A percentile compares a stretch with the other conserved stretches of the same genome.
phyloP scores from a whole-genome alignment of 2,113 vertebrate species.

The Capreolus pygargus region DNA sequence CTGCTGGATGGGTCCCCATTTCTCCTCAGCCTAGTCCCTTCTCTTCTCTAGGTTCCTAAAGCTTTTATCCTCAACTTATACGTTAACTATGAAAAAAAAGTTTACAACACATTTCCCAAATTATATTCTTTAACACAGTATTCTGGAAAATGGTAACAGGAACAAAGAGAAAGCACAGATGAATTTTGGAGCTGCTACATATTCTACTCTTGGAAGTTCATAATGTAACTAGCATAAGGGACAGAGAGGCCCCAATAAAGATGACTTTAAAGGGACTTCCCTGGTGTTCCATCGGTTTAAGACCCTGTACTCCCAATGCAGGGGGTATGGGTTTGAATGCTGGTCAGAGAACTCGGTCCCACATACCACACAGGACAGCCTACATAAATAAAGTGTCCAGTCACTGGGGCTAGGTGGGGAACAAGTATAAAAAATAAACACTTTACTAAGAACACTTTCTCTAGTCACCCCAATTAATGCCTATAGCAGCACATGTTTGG shows the following conservation, averaged over 20 bases:
- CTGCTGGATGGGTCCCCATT: background rate
- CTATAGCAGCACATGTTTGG: background rate
- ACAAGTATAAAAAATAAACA: background rate
- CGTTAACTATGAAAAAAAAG: background rate
- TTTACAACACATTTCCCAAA: background rate
- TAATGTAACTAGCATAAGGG: background rate
- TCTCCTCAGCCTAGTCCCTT: background rate
- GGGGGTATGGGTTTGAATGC: background rate
- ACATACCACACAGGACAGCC: background rate
- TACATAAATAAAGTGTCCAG: background rate
- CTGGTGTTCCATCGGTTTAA: background rate
- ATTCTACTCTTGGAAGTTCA: background rate
- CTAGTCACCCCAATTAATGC: background rate
- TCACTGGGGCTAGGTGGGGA: background rate
- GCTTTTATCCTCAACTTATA: background rate
- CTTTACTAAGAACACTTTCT: background rate
- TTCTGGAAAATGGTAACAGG: background rate
- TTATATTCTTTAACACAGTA: background rate
- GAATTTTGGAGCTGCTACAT: background rate
- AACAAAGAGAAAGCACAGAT: background rate
- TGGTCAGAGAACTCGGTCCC: background rate
- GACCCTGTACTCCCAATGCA: background rate
- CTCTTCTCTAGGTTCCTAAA: background rate
- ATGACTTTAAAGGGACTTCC: background rate
- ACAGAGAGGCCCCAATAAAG: background rate